A percentile compares a stretch with the other conserved stretches of the same genome.
Conservation (phyloP, 2,797 vertebrate species). For the Chelmon rostratus region DNA sequence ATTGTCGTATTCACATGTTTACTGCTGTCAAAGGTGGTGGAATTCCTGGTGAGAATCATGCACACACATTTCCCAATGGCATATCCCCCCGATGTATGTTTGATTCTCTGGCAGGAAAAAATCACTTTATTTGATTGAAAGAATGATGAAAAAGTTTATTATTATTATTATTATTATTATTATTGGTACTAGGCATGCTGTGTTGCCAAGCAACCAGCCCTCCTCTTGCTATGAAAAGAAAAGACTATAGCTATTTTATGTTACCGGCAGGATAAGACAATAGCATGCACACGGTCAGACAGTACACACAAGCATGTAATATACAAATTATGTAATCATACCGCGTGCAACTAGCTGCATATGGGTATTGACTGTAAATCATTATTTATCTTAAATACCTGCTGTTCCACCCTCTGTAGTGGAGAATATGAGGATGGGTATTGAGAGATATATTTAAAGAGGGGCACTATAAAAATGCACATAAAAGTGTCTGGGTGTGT, state of each 20-base stretch:
- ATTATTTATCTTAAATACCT: slow-evolving; percentile 14
- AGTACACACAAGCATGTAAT: slow-evolving; percentile 1
- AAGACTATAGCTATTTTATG: slow-evolving; percentile 39
- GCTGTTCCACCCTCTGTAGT: slow-evolving; percentile 5
- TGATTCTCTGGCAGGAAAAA: too few species aligned
- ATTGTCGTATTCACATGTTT: neutral
- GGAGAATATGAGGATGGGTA: neutral
- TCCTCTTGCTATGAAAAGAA: slow-evolving; percentile 48
- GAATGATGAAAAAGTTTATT: neutral
- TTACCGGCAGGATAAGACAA: slow-evolving; percentile 43
- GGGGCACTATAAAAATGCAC: neutral
- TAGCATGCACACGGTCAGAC: slow-evolving; percentile 20
- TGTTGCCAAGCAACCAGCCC: slow-evolving; percentile 70
- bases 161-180: neutral
- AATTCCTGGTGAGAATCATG: neutral
- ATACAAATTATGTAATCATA: slow-evolving; percentile 31
- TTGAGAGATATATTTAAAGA: neutral
- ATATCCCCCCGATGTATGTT: neutral
- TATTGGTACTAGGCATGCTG: slow-evolving; percentile 23
- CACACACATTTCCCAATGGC: neutral
- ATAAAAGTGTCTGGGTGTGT: slow-evolving; percentile 5
- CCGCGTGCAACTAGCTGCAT: slow-evolving; percentile 34
- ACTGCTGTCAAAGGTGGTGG: neutral
- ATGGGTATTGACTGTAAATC: slow-evolving; percentile 20
- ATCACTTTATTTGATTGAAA: neutral